Percentiles rank a stretch among this genome's conserved stretches.
Evolutionary conservation across 2,888 invertebrate species (phyloP).

Genomic region (Cephus rjabovi): DNA sequence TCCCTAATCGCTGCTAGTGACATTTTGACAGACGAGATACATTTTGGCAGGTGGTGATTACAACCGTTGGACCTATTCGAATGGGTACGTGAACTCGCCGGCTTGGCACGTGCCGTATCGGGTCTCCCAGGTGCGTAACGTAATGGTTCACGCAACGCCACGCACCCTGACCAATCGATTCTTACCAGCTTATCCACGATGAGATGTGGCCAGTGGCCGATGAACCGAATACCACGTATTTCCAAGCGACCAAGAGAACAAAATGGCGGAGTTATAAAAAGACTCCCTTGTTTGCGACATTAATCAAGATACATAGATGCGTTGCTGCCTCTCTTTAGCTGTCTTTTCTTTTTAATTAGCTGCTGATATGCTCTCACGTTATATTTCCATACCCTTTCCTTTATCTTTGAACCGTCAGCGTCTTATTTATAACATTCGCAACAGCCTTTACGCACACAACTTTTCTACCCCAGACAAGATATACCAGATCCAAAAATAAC

Average conservation of each 20-base stretch:
- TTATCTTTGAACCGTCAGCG: neutral
- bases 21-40: slow-evolving; percentile 26
- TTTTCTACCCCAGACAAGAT: too few relatives aligned
- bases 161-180: slow-evolving; percentile 66
- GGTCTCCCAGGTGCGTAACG: slow-evolving; percentile 65
- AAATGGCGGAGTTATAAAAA: neutral
- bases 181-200: slow-evolving; percentile 60
- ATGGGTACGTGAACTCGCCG: slow-evolving; percentile 65
- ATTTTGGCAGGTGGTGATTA: slow-evolving; percentile 66
- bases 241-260: slow-evolving; percentile 3
- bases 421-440: neutral
- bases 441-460: too few relatives aligned
- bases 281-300: neutral
- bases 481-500: too few relatives aligned
- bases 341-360: neutral
- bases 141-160: slow-evolving; percentile 67
- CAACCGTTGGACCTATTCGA: slow-evolving; percentile 65
- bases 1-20: neutral
- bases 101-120: slow-evolving; percentile 66
- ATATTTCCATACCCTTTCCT: neutral
- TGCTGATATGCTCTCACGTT: neutral
- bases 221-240: slow-evolving; percentile 19
- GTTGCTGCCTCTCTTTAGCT: neutral
- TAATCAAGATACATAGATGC: neutral
- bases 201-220: slow-evolving; percentile 31